Evolutionary conservation across 2,888 invertebrate genomes (phyloP), one percentile per base, ranked within the genome.

Genomic region (Herminia tarsipennalis): DNA sequence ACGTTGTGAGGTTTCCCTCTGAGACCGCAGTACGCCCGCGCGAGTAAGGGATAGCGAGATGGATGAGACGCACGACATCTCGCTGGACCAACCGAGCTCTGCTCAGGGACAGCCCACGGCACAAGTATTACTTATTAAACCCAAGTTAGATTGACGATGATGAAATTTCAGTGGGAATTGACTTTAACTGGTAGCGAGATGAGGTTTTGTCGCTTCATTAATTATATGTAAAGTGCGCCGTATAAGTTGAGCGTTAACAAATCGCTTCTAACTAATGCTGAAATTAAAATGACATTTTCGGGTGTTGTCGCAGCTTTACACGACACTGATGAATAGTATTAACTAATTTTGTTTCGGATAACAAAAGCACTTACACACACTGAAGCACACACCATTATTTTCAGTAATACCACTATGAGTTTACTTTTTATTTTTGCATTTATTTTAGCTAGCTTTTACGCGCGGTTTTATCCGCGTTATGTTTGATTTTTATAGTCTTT

Each of bases 151-250:
- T 83, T 88, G 89, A 88, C 90, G 88, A 91, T 91, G 90, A 90
- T 88, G 89, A 83, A 89, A 89, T 89, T 89, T 89, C 89, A 82
- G 74, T 88, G 90, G 90, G 89, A 90, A 86, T 91, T 88, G 86
- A 86, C 86, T 87, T 79, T 81, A 84, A 84, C 83, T 85, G 82
- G 78, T 76, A 75, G 68, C 63, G 78, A 82, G 83, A 87, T 86
- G 83, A 82, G 83, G 82, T 85, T 87, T 82, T 83, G 80, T 81
- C 76, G 75, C 62, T 65, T 79, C 79, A 82, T 88, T 83, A 83
- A 84, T 83, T 83, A 86, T 84, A 70, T 66, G 70, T 55, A 67
- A 68, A 72, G 59, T 68, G 49, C 55, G 45, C 49, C 63, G 61
- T 64, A 50, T 65, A 56, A 66, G 55, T 55, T 59, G 49, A 65